These are phyloP conservation scores for Atrichornis clamosus DNA, from an alignment of 2,113 vertebrate species.

Conservation along the genomic window DNA sequence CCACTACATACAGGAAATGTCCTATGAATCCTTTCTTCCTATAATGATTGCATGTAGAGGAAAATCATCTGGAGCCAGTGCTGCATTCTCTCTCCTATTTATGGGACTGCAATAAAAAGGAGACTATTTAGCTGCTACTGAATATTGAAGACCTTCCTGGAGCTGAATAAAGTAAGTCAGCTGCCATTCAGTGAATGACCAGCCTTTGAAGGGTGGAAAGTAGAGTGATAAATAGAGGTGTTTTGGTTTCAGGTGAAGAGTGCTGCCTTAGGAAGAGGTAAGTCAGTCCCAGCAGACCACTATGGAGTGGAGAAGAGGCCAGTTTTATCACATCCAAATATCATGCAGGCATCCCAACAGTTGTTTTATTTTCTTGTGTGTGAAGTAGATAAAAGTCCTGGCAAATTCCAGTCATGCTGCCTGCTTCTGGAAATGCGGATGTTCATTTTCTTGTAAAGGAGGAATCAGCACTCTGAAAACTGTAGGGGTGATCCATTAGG, in stretches of 20 bases:
- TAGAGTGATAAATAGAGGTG: background rate
- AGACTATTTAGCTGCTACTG: background rate
- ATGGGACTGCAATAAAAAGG: background rate
- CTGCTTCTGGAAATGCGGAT: background rate
- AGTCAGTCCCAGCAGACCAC: background rate
- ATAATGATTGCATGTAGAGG: background rate
- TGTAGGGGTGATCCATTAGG: background rate
- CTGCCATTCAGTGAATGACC: background rate
- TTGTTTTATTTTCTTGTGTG: background rate
- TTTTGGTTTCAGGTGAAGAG: background rate
- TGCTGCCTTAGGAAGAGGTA: background rate
- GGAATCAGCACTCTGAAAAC: background rate
- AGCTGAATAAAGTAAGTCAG: background rate
- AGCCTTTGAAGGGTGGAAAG: background rate
- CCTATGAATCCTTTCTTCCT: background rate
- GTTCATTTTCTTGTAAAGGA: background rate
- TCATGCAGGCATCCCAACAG: background rate
- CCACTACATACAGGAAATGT: accelerated
- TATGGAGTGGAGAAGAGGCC: background rate
- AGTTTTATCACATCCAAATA: background rate
- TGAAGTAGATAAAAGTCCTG: background rate
- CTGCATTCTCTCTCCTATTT: background rate
- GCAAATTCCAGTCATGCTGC: background rate
- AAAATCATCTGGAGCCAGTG: background rate
- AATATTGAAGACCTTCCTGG: background rate